phyloP scores from a whole-genome alignment of 2,113 vertebrate genomes.

The Psittacula cyanocephala region DNA sequence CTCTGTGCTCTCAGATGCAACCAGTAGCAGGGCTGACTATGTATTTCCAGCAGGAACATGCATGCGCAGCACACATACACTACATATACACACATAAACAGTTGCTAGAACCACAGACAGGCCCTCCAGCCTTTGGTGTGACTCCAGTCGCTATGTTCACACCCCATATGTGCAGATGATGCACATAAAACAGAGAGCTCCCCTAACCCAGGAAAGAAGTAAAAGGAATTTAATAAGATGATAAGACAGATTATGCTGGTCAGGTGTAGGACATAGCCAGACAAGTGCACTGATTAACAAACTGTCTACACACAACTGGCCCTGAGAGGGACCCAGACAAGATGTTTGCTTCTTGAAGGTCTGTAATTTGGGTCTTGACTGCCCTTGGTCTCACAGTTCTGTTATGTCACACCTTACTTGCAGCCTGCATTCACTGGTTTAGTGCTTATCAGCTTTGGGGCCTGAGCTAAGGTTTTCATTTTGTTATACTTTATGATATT shows the following conservation, averaged over 20 bases:
- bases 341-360: not conserved
- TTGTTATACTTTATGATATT: not conserved
- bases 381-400: not conserved
- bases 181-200: not conserved
- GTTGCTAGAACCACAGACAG: not conserved
- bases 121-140: not conserved
- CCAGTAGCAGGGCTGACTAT: not conserved
- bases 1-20: not conserved
- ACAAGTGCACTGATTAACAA: not conserved
- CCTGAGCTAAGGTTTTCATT: not conserved
- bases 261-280: not conserved
- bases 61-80: not conserved
- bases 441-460: not conserved
- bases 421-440: not conserved
- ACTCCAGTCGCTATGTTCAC: rapidly evolving
- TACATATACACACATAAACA: too few relatives aligned
- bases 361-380: not conserved
- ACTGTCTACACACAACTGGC: not conserved
- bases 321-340: rapidly evolving
- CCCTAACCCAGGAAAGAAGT: not conserved
- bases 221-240: not conserved
- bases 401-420: not conserved
- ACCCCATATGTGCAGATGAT: not conserved
- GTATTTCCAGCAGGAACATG: not conserved
- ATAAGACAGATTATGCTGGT: not conserved